These are phyloP conservation scores for Chlorodrepanis virens DNA, from an alignment of 2,113 vertebrate species.

Conservation along the genomic window DNA sequence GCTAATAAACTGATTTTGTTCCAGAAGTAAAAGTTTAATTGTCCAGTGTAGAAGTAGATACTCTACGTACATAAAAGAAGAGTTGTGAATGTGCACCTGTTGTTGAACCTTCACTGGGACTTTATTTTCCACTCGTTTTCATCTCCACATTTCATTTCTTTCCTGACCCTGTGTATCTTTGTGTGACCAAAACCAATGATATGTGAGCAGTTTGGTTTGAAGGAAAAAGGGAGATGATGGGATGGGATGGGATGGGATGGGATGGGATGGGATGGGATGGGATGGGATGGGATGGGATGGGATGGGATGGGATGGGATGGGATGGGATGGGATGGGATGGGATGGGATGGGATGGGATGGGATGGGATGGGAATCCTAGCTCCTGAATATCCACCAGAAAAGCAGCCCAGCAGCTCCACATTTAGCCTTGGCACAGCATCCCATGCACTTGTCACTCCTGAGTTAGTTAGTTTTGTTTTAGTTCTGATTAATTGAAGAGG, in stretches of 20 bases:
- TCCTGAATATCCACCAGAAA: background rate
- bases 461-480: background rate
- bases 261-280: background rate
- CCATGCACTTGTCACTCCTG: rapidly evolving
- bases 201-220: background rate
- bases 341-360: background rate
- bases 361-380: background rate
- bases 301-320: background rate
- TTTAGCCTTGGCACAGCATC: background rate
- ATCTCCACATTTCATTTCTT: background rate
- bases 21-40: background rate
- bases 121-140: background rate
- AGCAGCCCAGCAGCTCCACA: background rate
- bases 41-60: background rate
- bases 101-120: background rate
- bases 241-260: background rate
- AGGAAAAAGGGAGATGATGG: background rate
- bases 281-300: background rate
- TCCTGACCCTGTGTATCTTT: background rate
- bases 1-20: background rate
- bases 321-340: background rate
- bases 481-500: background rate
- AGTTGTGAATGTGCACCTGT: background rate
- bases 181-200: background rate
- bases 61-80: background rate